A percentile compares a stretch with the other conserved stretches of the same genome.
phyloP scores from a whole-genome alignment of 2,797 vertebrate species.

The Neostethus bicornis region DNA sequence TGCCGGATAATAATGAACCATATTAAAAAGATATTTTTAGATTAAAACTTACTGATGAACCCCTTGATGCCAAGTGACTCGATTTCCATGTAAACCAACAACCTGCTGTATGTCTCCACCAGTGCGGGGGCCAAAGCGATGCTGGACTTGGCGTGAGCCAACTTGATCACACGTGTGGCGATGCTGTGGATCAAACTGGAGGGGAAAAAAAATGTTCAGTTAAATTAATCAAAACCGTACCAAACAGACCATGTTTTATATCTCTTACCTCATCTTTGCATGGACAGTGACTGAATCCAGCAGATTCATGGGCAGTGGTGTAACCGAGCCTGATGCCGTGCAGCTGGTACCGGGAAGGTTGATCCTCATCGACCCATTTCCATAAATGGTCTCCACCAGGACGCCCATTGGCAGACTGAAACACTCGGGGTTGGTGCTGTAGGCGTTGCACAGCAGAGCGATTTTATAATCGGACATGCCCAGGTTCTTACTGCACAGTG shows the following conservation, averaged over 20 bases:
- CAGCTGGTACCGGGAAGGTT: slow-evolving; percentile 94
- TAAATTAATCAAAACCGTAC: too few species aligned
- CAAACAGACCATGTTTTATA: neutral
- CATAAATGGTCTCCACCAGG: slow-evolving; percentile 97
- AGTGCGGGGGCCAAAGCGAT: slow-evolving; percentile 94
- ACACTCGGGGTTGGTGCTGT: slow-evolving; percentile 98
- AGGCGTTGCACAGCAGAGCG: slow-evolving; percentile 95
- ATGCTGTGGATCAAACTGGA: slow-evolving; percentile 97
- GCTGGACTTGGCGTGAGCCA: slow-evolving; percentile 96
- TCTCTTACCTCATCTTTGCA: slow-evolving; percentile 96
- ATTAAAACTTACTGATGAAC: slow-evolving; percentile 94
- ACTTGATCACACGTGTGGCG: slow-evolving; percentile 96
- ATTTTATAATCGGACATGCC: slow-evolving; percentile 99
- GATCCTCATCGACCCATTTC: slow-evolving; percentile 91
- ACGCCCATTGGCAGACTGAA: slow-evolving; percentile 98
- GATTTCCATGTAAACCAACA: slow-evolving; percentile 99
- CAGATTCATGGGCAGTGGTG: slow-evolving; percentile 96
- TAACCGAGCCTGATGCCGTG: slow-evolving; percentile 92
- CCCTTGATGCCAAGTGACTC: slow-evolving; percentile 99
- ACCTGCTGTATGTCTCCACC: slow-evolving; percentile 96
- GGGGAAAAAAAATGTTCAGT: too few species aligned
- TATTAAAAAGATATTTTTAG: too few species aligned
- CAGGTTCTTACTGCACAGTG: slow-evolving; percentile 93
- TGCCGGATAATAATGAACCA: neutral
- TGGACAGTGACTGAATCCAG: slow-evolving; percentile 97